Percentiles rank a stretch among this genome's conserved stretches.
Evolutionary conservation across 1,140 invertebrate genomes (phyloP).

Genomic region (Calephelis virginiensis): DNA sequence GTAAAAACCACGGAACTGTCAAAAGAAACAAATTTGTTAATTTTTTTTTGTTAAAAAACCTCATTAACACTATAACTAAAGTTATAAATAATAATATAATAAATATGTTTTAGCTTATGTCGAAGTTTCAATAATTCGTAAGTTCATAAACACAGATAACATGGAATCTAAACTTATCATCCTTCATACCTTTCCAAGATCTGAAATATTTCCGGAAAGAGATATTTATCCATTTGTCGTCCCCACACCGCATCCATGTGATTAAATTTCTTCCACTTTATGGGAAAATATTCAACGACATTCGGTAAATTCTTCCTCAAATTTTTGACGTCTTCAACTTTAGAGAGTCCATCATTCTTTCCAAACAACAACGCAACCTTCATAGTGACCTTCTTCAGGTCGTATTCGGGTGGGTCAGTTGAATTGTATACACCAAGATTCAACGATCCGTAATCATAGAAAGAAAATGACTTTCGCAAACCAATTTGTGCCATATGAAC

Average conservation of each 20-base stretch:
- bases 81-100: no score
- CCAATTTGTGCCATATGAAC: conserved; percentile 82
- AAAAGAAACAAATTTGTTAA: no score
- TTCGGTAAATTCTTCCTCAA: conserved; percentile 62
- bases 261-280: conserved; percentile 41
- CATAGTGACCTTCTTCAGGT: conserved; percentile 76
- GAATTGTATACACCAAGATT: conserved; percentile 77
- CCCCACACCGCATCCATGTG: conserved; percentile 79
- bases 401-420: conserved; percentile 76
- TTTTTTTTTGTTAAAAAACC: no score
- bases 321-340: conserved; percentile 73
- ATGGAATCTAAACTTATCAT: no score
- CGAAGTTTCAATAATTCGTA: no score
- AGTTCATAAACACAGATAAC: no score
- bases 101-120: no score
- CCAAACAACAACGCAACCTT: conserved; percentile 76
- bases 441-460: conserved; percentile 74
- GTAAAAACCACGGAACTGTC: no score
- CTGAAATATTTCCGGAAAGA: conserved; percentile 48
- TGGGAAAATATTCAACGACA: conserved; percentile 39
- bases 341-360: conserved; percentile 80
- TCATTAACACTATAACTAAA: no score
- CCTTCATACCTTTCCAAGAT: conserved; percentile 22
- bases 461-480: conserved; percentile 59
- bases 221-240: conserved; percentile 61